Percentiles rank a stretch among this genome's conserved stretches.
Evolutionary conservation across 1,140 invertebrate species (phyloP).

Genomic region (Manduca sexta): DNA sequence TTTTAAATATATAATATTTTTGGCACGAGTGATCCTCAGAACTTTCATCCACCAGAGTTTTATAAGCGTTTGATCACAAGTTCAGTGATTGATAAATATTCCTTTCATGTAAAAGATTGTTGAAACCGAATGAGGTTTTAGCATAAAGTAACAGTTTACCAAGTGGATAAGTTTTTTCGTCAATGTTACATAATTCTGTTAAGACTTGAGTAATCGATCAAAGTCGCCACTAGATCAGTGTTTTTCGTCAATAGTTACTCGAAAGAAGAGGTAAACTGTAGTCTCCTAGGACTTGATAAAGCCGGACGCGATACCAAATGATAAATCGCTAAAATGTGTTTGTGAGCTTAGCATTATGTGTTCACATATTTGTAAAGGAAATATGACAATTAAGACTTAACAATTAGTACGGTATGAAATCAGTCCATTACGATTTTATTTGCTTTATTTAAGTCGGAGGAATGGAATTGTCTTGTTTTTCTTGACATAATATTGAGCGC

Average conservation of each 20-base stretch:
- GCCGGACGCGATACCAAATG: background rate
- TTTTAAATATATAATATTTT: too few species aligned
- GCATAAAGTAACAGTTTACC: background rate
- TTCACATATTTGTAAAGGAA: background rate
- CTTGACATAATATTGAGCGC: too few species aligned
- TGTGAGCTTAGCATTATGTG: too few species aligned
- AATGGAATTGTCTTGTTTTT: too few species aligned
- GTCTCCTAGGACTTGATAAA: background rate
- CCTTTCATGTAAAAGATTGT: background rate
- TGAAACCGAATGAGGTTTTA: slow-evolving; percentile 2
- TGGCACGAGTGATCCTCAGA: too few species aligned
- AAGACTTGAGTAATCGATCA: slow-evolving; percentile 19
- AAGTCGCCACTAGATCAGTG: slow-evolving; percentile 16
- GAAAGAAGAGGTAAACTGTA: slow-evolving; percentile 1
- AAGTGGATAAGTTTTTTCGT: slow-evolving; percentile 2
- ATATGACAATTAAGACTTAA: too few species aligned
- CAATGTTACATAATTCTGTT: slow-evolving; percentile 7
- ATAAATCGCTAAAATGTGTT: background rate
- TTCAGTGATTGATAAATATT: slow-evolving; percentile 1
- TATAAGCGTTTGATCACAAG: background rate
- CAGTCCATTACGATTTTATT: too few species aligned
- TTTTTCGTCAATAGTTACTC: slow-evolving; percentile 7
- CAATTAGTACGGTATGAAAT: too few species aligned
- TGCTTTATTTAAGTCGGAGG: too few species aligned
- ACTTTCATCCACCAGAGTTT: too few species aligned